phyloP scores from a whole-genome alignment of 1,140 invertebrate genomes.

The Holotrichia oblita region DNA sequence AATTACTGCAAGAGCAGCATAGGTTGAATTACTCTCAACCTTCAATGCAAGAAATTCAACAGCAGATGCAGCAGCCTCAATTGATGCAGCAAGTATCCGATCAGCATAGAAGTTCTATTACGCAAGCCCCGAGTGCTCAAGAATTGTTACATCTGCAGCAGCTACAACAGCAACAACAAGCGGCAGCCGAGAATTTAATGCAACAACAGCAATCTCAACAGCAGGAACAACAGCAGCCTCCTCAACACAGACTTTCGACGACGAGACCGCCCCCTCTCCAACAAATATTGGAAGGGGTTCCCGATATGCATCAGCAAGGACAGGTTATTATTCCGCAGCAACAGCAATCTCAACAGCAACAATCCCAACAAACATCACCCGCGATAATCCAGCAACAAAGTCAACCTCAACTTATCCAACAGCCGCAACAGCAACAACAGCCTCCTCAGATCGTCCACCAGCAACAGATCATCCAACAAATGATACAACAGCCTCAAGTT shows the following conservation, averaged over 20 bases:
- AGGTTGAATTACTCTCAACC: constrained; percentile 41
- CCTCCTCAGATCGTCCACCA: constrained; percentile 64
- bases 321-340: constrained; percentile 49
- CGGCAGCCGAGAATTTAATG: not conserved
- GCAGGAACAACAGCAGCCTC: constrained; percentile 20
- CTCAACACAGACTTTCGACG: constrained; percentile 37
- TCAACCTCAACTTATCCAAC: constrained; percentile 55
- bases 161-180: constrained; percentile 40
- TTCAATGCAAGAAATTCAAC: constrained; percentile 45
- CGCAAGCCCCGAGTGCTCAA: constrained; percentile 44
- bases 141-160: constrained; percentile 46
- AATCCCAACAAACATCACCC: constrained; percentile 20
- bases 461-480: constrained; percentile 63
- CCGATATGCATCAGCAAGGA: constrained; percentile 35
- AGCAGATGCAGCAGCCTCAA: constrained; percentile 22
- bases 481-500: constrained; percentile 49
- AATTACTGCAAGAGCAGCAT: constrained; percentile 46
- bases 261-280: not conserved
- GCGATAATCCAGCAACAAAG: constrained; percentile 23
- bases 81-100: constrained; percentile 35
- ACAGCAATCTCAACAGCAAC: constrained; percentile 62
- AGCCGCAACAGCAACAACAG: constrained; percentile 62
- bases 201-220: constrained; percentile 39
- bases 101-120: constrained; percentile 42
- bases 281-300: constrained; percentile 17